Conservation (phyloP, 2,113 vertebrate species). For the Seriola dumerili region DNA sequence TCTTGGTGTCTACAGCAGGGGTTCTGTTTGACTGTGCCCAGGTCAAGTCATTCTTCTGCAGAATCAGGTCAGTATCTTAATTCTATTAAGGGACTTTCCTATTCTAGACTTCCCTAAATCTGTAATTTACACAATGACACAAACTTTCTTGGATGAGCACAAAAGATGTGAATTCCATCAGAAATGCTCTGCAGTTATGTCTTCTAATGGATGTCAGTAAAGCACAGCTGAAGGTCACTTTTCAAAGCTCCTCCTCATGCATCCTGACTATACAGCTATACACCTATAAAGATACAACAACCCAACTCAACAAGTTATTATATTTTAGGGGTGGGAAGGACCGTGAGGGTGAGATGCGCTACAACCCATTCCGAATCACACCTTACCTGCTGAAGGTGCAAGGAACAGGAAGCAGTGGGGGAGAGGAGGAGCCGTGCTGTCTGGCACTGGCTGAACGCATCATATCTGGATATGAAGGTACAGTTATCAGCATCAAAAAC, state of each 20-base stretch:
- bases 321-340: conserved; percentile 86
- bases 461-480: conserved; percentile 93
- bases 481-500: not conserved
- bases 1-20: conserved; percentile 71
- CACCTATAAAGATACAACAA: too few relatives aligned
- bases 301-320: too few relatives aligned
- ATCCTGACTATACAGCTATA: not conserved
- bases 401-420: conserved; percentile 51
- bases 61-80: conserved; percentile 87
- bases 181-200: not conserved
- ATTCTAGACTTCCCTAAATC: not conserved
- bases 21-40: conserved; percentile 86
- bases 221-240: not conserved
- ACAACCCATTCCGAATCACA: conserved; percentile 88
- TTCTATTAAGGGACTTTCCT: not conserved
- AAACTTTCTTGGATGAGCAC: not conserved
- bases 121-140: not conserved
- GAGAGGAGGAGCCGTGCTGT: conserved; percentile 87
- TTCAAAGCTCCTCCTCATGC: not conserved
- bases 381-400: conserved; percentile 88
- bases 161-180: not conserved
- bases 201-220: not conserved
- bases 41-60: conserved; percentile 94
- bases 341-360: conserved; percentile 82
- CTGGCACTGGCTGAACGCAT: conserved; percentile 89